phyloP scores from a whole-genome alignment of 2,113 vertebrate species.

The Ifrita kowaldi region DNA sequence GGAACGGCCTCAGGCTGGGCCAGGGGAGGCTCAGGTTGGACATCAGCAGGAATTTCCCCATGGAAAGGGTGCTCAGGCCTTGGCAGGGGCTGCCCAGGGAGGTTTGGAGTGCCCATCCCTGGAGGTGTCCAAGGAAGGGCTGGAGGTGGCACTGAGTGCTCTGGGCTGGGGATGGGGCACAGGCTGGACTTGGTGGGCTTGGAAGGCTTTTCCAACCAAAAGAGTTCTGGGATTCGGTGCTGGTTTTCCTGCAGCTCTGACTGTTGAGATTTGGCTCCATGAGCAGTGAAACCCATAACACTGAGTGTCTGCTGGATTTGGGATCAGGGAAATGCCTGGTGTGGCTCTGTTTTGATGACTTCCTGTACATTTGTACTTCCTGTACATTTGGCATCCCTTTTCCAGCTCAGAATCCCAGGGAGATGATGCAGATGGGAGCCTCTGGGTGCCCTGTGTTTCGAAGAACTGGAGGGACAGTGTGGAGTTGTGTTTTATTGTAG shows the following conservation, averaged over 20 bases:
- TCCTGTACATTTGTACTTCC: background rate
- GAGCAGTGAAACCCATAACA: background rate
- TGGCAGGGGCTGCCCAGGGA: background rate
- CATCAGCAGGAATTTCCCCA: background rate
- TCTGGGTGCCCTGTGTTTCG: background rate
- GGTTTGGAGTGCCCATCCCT: background rate
- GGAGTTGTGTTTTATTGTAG: background rate
- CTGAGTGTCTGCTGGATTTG: background rate
- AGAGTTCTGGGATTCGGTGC: background rate
- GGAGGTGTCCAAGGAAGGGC: background rate
- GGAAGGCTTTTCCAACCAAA: background rate
- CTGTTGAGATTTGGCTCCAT: background rate
- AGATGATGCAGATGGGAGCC: background rate
- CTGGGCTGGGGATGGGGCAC: background rate
- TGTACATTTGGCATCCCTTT: background rate
- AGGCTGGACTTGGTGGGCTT: accelerated
- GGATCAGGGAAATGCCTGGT: background rate
- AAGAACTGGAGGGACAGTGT: background rate
- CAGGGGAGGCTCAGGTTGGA: background rate
- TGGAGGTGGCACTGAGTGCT: background rate
- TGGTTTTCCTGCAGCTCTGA: background rate
- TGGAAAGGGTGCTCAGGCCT: background rate
- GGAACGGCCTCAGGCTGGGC: background rate
- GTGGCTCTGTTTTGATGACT: background rate
- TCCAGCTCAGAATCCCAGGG: background rate